A percentile compares a stretch with the other conserved stretches of the same genome.
phyloP scores from a whole-genome alignment of 2,888 invertebrate genomes.

The Pollenia amentaria region DNA sequence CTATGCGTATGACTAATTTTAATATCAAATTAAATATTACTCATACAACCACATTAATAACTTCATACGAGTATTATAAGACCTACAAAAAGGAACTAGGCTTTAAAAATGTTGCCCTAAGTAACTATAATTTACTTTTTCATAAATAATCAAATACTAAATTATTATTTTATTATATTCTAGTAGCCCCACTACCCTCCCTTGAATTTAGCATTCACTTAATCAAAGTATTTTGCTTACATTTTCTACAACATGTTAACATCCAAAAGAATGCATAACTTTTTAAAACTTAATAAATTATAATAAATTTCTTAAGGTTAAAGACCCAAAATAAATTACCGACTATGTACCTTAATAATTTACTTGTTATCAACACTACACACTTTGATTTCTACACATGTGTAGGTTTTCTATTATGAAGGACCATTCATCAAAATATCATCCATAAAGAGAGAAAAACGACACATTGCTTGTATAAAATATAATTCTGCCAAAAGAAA shows the following conservation, averaged over 20 bases:
- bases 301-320: background rate
- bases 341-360: conserved; percentile 15
- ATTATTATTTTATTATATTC: too few relatives aligned
- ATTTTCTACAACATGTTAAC: background rate
- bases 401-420: background rate
- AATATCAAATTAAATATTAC: too few relatives aligned
- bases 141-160: too few relatives aligned
- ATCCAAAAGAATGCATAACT: background rate
- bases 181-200: too few relatives aligned
- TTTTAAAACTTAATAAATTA: background rate
- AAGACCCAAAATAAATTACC: conserved; percentile 13
- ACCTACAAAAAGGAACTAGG: too few relatives aligned
- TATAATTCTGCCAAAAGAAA: conserved; percentile 45
- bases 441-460: conserved; percentile 8
- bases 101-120: too few relatives aligned
- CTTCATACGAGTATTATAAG: too few relatives aligned
- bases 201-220: too few relatives aligned
- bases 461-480: conserved; percentile 34
- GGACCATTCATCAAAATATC: conserved; percentile 57
- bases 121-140: too few relatives aligned
- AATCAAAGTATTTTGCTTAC: too few relatives aligned
- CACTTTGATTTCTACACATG: background rate
- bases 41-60: too few relatives aligned
- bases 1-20: too few relatives aligned
- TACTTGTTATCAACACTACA: conserved; percentile 6